Evolutionary conservation across 37 sponge, comb jelly and placozoan genomes (phyloP).

Genomic region (Corticium candelabrum): DNA sequence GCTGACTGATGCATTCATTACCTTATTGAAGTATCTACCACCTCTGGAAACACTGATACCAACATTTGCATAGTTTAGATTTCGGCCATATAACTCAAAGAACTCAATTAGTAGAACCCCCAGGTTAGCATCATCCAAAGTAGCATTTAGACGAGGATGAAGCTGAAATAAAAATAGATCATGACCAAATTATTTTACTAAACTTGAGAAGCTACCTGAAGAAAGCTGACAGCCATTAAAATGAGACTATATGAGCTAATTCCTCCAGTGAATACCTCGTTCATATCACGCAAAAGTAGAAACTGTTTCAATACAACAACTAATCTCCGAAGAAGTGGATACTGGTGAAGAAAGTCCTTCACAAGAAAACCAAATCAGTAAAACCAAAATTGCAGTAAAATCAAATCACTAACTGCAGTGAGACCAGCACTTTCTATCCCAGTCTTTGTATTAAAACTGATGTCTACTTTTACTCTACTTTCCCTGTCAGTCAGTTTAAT

Average conservation of each 20-base stretch:
- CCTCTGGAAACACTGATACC: slow-evolving; percentile 63
- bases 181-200: not conserved
- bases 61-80: slow-evolving; percentile 80
- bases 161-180: not conserved
- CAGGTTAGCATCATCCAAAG: slow-evolving; percentile 60
- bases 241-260: slow-evolving; percentile 86
- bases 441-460: slow-evolving; percentile 73
- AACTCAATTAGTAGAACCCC: slow-evolving; percentile 94
- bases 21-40: slow-evolving; percentile 66
- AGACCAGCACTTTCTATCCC: slow-evolving; percentile 50
- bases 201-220: slow-evolving; percentile 37
- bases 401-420: slow-evolving; percentile 24
- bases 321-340: slow-evolving; percentile 64
- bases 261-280: slow-evolving; percentile 93
- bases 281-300: slow-evolving; percentile 68
- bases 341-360: slow-evolving; percentile 59
- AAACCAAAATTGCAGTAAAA: not conserved
- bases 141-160: not conserved
- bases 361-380: slow-evolving; percentile 6
- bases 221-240: slow-evolving; percentile 78
- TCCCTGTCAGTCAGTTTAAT: slow-evolving; percentile 74
- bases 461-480: slow-evolving; percentile 81
- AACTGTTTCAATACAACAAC: slow-evolving; percentile 89
- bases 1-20: no score
- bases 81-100: slow-evolving; percentile 89